These are phyloP conservation scores for Rhopalosiphum padi DNA, from an alignment of 1,140 invertebrate genomes.

Conservation along the genomic window DNA sequence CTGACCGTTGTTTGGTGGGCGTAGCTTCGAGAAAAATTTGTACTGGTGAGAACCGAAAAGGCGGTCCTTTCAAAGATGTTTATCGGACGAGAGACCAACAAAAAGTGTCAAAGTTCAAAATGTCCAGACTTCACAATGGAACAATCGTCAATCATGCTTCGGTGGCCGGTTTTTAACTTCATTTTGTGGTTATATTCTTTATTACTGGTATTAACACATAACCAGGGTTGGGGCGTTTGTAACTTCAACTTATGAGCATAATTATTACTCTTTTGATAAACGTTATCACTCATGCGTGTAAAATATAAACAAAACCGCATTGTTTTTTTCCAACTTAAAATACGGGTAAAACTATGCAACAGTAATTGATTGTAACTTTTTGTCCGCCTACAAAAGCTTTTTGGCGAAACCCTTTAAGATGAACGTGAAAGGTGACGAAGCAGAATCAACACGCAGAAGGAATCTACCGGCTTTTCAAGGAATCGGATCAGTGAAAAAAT, in stretches of 20 bases:
- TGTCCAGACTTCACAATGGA: background rate
- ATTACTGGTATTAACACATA: background rate
- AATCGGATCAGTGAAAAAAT: background rate
- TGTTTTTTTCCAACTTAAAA: background rate
- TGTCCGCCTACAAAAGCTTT: no score
- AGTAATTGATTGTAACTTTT: background rate
- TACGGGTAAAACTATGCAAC: no score
- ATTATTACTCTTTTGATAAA: background rate
- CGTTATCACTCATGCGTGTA: background rate
- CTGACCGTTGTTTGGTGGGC: background rate
- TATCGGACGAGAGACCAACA: background rate
- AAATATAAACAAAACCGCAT: background rate
- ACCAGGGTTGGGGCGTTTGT: background rate
- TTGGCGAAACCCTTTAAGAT: background rate
- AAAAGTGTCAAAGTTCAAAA: slow-evolving; percentile 18
- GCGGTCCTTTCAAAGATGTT: background rate
- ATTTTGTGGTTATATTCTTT: background rate
- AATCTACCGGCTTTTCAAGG: slow-evolving; percentile 16
- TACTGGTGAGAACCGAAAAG: background rate
- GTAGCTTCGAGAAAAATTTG: background rate
- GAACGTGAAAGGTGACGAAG: background rate
- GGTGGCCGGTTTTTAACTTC: background rate
- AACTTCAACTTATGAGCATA: background rate
- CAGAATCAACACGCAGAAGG: background rate
- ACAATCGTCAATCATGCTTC: background rate